These are phyloP conservation scores for Prosapia bicincta DNA, from an alignment of 2,888 invertebrate species.

Conservation along the genomic window DNA sequence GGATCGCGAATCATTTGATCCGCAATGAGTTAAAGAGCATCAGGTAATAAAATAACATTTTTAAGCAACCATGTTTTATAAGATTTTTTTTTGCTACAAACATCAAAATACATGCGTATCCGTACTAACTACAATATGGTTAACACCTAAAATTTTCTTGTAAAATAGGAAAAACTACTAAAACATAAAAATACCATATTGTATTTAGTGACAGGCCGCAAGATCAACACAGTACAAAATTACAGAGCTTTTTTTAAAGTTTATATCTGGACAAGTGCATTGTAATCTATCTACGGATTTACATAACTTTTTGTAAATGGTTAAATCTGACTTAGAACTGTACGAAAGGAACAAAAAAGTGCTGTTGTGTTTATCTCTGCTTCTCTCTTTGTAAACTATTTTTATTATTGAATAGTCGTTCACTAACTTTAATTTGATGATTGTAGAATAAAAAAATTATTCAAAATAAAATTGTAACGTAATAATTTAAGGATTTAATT, in stretches of 20 bases:
- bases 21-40: neutral
- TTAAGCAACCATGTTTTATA: constrained; percentile 35
- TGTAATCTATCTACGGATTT: constrained; percentile 3
- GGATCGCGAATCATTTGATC: no score
- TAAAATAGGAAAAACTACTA: constrained; percentile 17
- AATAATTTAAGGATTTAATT: neutral
- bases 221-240: constrained; percentile 32
- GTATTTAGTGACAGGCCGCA: constrained; percentile 22
- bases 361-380: neutral
- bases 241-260: constrained; percentile 30
- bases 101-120: constrained; percentile 29
- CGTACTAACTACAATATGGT: constrained; percentile 17
- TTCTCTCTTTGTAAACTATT: neutral
- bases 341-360: constrained; percentile 30
- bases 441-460: neutral
- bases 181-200: neutral
- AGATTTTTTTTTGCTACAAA: constrained; percentile 34
- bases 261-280: constrained; percentile 18
- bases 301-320: constrained; percentile 13
- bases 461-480: neutral
- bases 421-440: neutral
- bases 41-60: neutral
- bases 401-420: neutral
- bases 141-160: constrained; percentile 11
- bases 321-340: constrained; percentile 32